Conservation (phyloP, 2,113 vertebrate genomes). For the Aspiorhynchus laticeps region DNA sequence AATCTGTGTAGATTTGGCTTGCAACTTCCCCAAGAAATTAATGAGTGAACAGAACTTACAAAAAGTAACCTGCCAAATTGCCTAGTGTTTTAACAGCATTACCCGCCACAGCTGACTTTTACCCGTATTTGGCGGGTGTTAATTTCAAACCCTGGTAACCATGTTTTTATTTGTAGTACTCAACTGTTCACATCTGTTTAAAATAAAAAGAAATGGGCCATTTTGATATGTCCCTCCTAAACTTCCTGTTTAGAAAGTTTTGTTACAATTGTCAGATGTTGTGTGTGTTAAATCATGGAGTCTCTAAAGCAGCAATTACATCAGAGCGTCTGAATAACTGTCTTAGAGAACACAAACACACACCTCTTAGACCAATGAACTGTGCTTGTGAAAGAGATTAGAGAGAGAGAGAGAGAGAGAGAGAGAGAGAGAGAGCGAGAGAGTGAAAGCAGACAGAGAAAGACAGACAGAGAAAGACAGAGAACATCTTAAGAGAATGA, state of each 20-base stretch:
- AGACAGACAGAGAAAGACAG: not conserved
- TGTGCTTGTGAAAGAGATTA: not conserved
- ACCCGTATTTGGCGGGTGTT: too few relatives aligned
- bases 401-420: not conserved
- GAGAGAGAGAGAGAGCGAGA: not conserved
- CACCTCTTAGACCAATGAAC: not conserved
- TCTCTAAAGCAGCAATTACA: not conserved
- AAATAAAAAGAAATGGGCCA: not conserved
- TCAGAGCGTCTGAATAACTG: not conserved
- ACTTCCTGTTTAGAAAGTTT: not conserved
- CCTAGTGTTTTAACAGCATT: too few relatives aligned
- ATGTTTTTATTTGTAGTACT: too few relatives aligned
- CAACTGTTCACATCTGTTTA: not conserved
- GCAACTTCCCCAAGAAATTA: too few relatives aligned
- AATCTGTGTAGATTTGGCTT: too few relatives aligned
- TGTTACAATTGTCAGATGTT: not conserved
- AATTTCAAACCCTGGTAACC: too few relatives aligned
- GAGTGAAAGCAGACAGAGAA: not conserved
- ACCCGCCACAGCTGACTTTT: too few relatives aligned
- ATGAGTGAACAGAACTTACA: too few relatives aligned
- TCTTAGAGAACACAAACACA: not conserved
- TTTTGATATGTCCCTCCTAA: not conserved
- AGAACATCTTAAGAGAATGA: conserved; percentile 29
- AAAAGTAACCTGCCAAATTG: too few relatives aligned
- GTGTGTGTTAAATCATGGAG: not conserved